phyloP scores from a whole-genome alignment of 2,888 invertebrate genomes.

The Crocallis elinguaria region DNA sequence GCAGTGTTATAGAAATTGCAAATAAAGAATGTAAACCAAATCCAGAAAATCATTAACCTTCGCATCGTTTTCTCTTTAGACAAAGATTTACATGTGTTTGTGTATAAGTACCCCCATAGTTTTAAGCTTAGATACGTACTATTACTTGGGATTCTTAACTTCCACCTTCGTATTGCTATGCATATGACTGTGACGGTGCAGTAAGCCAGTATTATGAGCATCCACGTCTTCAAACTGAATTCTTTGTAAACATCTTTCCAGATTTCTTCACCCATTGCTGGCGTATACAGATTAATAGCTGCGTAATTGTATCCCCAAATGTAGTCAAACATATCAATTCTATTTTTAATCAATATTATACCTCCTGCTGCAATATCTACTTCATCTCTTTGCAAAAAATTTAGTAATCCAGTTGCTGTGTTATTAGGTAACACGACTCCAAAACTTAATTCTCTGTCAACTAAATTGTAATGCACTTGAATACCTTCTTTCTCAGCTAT shows the following conservation, averaged over 20 bases:
- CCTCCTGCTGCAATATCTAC: conserved; percentile 59
- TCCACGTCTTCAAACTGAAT: conserved; percentile 55
- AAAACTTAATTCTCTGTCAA: conserved; percentile 33
- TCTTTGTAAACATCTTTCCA: conserved; percentile 61
- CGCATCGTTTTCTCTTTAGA: conserved; percentile 48
- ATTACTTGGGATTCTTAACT: conserved; percentile 36
- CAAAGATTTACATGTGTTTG: conserved; percentile 48
- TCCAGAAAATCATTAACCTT: conserved; percentile 56
- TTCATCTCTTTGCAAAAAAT: conserved; percentile 46
- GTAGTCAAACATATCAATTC: conserved; percentile 58
- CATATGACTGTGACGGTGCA: conserved; percentile 39
- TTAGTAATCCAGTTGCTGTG: conserved; percentile 55
- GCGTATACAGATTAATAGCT: conserved; percentile 50
- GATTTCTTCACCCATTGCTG: conserved; percentile 42
- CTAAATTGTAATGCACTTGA: conserved; percentile 43
- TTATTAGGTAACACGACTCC: conserved; percentile 57
- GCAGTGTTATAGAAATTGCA: conserved; percentile 63
- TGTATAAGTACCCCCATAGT: conserved; percentile 59
- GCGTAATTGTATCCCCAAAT: conserved; percentile 59
- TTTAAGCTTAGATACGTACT: conserved; percentile 43
- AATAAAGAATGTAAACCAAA: conserved; percentile 65
- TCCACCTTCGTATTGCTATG: conserved; percentile 27
- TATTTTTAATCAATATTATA: conserved; percentile 54
- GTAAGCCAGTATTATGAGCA: conserved; percentile 50
- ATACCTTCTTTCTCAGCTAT: conserved; percentile 50